Percentiles rank a stretch among this genome's conserved stretches.
phyloP scores from a whole-genome alignment of 2,113 vertebrate species.

The Melanostigma gelatinosum region DNA sequence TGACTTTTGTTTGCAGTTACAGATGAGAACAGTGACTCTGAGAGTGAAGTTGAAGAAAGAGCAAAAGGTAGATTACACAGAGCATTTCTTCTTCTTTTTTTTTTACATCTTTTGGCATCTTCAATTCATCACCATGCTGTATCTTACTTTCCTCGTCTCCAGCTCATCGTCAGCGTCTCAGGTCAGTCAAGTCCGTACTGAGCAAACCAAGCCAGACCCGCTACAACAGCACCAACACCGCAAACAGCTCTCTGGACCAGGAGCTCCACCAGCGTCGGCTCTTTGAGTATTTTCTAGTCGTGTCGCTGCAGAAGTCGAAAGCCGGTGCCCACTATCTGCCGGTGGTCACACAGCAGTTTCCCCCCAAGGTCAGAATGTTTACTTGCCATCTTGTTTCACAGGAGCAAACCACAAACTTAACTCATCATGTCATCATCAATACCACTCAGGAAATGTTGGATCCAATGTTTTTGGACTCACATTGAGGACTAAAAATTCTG shows the following conservation, averaged over 20 bases:
- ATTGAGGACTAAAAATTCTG: background rate
- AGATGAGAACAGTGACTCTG: conserved; percentile 93
- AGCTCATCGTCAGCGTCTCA: conserved; percentile 90
- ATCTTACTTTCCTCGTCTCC: background rate
- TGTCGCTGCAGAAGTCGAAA: conserved; percentile 90
- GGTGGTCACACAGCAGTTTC: conserved; percentile 92
- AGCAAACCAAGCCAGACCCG: conserved; percentile 79
- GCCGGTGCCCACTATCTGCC: conserved; percentile 85
- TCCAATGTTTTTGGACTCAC: background rate
- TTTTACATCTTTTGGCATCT: background rate
- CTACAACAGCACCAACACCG: conserved; percentile 23
- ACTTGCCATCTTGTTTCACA: background rate
- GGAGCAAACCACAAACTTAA: background rate
- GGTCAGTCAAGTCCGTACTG: conserved; percentile 88
- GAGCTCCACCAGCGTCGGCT: conserved; percentile 88
- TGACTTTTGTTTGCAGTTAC: conserved; percentile 80
- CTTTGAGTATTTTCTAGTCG: conserved; percentile 92
- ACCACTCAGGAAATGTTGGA: background rate
- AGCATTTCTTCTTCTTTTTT: no score
- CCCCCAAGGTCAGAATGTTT: conserved; percentile 84
- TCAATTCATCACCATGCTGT: background rate
- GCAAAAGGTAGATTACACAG: conserved; percentile 84
- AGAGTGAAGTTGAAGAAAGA: conserved; percentile 92
- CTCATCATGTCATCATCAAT: background rate
- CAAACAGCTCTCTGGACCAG: conserved; percentile 69